A percentile compares a stretch with the other conserved stretches of the same genome.
phyloP scores from a whole-genome alignment of 2,113 vertebrate species.

The Heterocephalus glaber region DNA sequence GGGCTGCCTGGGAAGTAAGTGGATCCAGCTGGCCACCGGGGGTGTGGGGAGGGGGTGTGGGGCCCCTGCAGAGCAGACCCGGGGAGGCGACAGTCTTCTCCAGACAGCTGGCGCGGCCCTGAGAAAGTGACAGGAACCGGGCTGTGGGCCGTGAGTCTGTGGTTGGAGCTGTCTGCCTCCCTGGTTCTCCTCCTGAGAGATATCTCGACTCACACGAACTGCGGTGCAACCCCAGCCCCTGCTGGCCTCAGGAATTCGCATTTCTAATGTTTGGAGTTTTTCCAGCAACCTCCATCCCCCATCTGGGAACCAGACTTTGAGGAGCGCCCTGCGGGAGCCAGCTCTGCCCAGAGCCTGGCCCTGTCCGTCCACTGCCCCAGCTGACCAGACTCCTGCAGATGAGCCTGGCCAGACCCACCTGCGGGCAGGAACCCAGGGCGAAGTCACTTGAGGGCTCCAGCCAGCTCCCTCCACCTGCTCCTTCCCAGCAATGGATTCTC shows the following conservation, averaged over 20 bases:
- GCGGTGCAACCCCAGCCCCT: background rate
- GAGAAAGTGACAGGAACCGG: background rate
- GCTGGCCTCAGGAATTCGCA: background rate
- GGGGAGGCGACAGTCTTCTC: background rate
- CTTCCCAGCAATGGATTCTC: background rate
- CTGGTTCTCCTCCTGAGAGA: background rate
- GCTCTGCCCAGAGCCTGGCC: background rate
- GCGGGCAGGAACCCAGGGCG: background rate
- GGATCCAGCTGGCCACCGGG: background rate
- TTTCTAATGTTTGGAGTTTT: background rate
- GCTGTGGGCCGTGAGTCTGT: background rate
- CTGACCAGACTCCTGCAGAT: background rate
- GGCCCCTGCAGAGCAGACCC: background rate
- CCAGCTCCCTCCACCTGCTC: background rate
- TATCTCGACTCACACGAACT: background rate
- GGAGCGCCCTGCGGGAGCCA: background rate
- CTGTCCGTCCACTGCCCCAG: background rate
- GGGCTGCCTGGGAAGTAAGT: background rate
- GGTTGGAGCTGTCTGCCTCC: background rate
- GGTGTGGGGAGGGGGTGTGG: accelerated
- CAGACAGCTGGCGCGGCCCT: background rate
- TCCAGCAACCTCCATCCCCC: background rate
- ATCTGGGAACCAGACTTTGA: background rate
- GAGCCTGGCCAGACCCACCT: background rate
- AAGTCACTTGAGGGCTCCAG: background rate